A percentile compares a stretch with the other conserved stretches of the same genome.
phyloP scores from a whole-genome alignment of 1,140 invertebrate species.

The Diachasmimorpha longicaudata region DNA sequence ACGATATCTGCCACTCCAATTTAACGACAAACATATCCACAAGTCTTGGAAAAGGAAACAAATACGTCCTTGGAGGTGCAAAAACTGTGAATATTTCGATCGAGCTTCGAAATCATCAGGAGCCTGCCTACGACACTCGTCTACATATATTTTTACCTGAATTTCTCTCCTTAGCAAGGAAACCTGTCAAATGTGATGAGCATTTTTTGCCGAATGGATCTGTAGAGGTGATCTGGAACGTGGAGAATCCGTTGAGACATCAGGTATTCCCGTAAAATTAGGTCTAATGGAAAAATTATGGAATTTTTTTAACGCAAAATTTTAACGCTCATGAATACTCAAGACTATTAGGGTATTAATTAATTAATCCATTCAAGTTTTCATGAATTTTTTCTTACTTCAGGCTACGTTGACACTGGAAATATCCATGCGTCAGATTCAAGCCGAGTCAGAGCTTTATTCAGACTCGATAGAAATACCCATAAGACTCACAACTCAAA shows the following conservation, averaged over 20 bases:
- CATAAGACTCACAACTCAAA: constrained; percentile 50
- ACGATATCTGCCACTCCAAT: constrained; percentile 57
- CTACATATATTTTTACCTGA: constrained; percentile 42
- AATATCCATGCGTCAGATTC: constrained; percentile 50
- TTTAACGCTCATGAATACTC: neutral
- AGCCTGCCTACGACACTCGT: constrained; percentile 53
- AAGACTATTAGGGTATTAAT: too few relatives aligned
- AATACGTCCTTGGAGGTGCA: constrained; percentile 51
- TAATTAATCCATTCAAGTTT: neutral
- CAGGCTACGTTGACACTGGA: constrained; percentile 45
- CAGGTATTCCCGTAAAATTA: constrained; percentile 27
- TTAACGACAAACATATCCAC: constrained; percentile 40
- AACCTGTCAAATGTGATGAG: constrained; percentile 53
- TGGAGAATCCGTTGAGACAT: constrained; percentile 48
- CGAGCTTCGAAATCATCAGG: constrained; percentile 45
- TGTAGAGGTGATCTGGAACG: constrained; percentile 39
- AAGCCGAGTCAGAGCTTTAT: constrained; percentile 26
- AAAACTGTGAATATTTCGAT: constrained; percentile 41
- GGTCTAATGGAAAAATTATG: neutral
- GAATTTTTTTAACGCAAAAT: constrained; percentile 28
- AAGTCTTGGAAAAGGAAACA: constrained; percentile 34
- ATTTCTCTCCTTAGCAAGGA: constrained; percentile 41
- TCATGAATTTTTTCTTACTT: constrained; percentile 20
- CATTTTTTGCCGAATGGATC: constrained; percentile 14
- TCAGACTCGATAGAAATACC: constrained; percentile 40